These are phyloP conservation scores for Notolepis coatsorum DNA, from an alignment of 2,797 vertebrate genomes.

Conservation along the genomic window DNA sequence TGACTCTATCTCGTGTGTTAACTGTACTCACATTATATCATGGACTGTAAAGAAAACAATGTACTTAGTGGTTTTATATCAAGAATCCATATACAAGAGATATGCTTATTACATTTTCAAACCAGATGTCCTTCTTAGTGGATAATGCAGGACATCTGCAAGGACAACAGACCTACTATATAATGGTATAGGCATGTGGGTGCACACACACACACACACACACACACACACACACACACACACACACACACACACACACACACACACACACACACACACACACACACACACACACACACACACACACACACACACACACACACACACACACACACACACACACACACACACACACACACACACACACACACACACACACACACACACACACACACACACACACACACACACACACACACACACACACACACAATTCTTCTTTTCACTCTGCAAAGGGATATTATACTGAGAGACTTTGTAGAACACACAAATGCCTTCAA, in stretches of 20 bases:
- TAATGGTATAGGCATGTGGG: too few species aligned
- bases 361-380: slow-evolving; percentile 14
- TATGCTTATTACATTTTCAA: slow-evolving; percentile 36
- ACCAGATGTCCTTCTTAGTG: slow-evolving; percentile 51
- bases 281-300: neutral
- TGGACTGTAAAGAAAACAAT: too few species aligned
- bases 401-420: slow-evolving; percentile 3
- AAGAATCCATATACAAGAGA: slow-evolving; percentile 24
- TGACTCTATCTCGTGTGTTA: neutral
- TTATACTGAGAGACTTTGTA: slow-evolving; percentile 56
- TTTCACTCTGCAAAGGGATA: slow-evolving; percentile 69
- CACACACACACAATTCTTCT: slow-evolving; percentile 30
- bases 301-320: slow-evolving; percentile 1
- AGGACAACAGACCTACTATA: neutral
- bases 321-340: slow-evolving; percentile 5
- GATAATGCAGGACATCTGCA: neutral
- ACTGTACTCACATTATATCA: neutral
- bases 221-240: neutral
- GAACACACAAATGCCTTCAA: slow-evolving; percentile 56
- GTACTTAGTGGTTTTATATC: neutral
- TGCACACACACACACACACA: slow-evolving; percentile 20
- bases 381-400: neutral
- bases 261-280: slow-evolving; percentile 24
- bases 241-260: slow-evolving; percentile 1
- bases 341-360: neutral